phyloP scores from a whole-genome alignment of 1,140 invertebrate genomes.

The Amphibalanus amphitrite region DNA sequence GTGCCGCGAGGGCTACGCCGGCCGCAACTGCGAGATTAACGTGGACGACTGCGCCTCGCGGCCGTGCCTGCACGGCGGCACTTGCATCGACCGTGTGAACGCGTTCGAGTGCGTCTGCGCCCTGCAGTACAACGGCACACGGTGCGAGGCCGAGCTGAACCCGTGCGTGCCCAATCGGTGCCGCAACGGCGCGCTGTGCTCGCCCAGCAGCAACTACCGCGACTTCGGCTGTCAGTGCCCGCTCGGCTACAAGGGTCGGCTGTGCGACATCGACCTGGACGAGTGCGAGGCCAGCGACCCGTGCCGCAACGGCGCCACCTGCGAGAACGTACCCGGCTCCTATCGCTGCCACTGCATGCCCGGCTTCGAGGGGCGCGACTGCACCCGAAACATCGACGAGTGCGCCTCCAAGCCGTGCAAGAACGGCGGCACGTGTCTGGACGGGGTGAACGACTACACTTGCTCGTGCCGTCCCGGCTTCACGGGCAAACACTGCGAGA shows the following conservation, averaged over 20 bases:
- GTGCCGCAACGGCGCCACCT: constrained; percentile 32
- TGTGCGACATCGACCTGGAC: constrained; percentile 26
- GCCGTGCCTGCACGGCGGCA: constrained; percentile 73
- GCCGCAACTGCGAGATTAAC: constrained; percentile 57
- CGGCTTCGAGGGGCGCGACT: constrained; percentile 44
- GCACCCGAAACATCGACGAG: constrained; percentile 75
- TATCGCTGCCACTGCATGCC: constrained; percentile 44
- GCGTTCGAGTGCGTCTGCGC: constrained; percentile 68
- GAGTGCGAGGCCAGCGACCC: constrained; percentile 23
- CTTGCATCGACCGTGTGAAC: constrained; percentile 68
- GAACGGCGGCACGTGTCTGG: constrained; percentile 86
- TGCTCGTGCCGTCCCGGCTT: constrained; percentile 82
- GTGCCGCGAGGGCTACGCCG: constrained; percentile 55
- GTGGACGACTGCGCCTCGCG: constrained; percentile 67
- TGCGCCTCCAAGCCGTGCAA: constrained; percentile 82
- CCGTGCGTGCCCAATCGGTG: constrained; percentile 71
- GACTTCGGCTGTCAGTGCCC: constrained; percentile 61
- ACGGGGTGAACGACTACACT: constrained; percentile 77
- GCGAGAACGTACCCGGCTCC: constrained; percentile 21
- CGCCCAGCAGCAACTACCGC: constrained; percentile 54
- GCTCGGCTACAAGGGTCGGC: constrained; percentile 62
- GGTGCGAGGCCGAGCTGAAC: constrained; percentile 67
- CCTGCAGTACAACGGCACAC: constrained; percentile 61
- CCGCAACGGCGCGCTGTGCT: constrained; percentile 68
- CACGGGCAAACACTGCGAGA: constrained; percentile 72